Evolutionary conservation across 2,888 invertebrate species (phyloP), one percentile per base, ranked within the genome.

Genomic region (Oxycera nigricornis): DNA sequence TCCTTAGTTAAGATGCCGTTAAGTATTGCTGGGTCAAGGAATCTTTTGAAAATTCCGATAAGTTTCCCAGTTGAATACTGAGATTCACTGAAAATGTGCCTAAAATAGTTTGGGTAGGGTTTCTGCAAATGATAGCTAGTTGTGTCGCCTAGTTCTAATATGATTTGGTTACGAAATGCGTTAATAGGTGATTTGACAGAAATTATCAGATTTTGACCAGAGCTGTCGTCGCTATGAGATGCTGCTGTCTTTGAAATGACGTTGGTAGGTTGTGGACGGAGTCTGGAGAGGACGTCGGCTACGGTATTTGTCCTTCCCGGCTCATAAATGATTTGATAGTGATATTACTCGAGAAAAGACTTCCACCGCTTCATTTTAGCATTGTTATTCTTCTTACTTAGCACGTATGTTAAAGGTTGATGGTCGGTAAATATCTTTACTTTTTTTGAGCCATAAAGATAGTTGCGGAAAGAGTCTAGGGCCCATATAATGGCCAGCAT

Each of bases 251-350:
- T 24, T 17, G 22, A 14, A 24, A 24, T 55, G 55, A 55, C n/a
- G 14, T 55, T n/a, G 3, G 30, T 20, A 20, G 9, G 11, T 73
- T 17, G 31, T 6, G 65, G 55, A 39, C 1, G 39, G n/a, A 41
- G 74, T 72, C 73, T 73, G n/a, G 72, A 76, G 2, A 76, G 31
- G 17, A n/a, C n/a, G n/a, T n/a, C n/a, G n/a, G n/a, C n/a, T n/a
- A n/a, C n/a, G n/a, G n/a, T n/a, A n/a, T n/a, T 84, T 0, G 76
- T 77, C 28, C 78, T 81, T 0, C 86, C 86, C 0, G 82, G 83
- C 1, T 81, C 79, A 74, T 86, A 86, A 17, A 79, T 76, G 0
- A 86, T 39, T 59, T 78, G 39, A 39, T 39, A n/a, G n/a, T n/a
- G n/a, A n/a, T n/a, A n/a, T n/a, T n/a, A n/a, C n/a, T n/a, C n/a